Conservation (phyloP, 2,113 vertebrate genomes). For the Sphaerodactylus townsendi region DNA sequence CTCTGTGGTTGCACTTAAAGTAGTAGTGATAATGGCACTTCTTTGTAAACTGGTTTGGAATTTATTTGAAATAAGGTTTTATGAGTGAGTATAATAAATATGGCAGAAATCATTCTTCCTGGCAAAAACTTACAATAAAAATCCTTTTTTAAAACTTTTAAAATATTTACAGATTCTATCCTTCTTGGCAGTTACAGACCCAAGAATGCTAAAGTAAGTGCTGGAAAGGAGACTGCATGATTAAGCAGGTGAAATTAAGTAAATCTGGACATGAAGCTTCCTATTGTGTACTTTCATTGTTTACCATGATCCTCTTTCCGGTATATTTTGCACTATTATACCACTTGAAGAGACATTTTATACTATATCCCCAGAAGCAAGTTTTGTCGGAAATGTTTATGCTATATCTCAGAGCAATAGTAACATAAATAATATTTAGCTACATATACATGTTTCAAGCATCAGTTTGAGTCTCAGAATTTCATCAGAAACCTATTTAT, state of each 20-base stretch:
- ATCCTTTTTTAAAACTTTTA: constrained; percentile 5
- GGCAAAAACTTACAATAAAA: constrained; percentile 3
- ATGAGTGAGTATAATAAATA: constrained; percentile 17
- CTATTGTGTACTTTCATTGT: neutral
- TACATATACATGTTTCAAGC: too few relatives aligned
- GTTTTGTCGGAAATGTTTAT: too few relatives aligned
- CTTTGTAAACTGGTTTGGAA: constrained; percentile 2
- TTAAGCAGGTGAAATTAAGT: too few relatives aligned
- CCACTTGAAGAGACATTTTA: too few relatives aligned
- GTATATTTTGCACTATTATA: neutral
- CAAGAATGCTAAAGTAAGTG: constrained; percentile 77
- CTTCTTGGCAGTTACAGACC: constrained; percentile 77
- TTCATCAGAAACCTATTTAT: too few relatives aligned
- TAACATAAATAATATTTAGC: too few relatives aligned
- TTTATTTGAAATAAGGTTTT: constrained; percentile 5
- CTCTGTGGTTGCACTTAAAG: neutral
- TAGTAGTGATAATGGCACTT: neutral
- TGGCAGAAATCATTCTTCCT: neutral
- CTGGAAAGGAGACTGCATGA: neutral
- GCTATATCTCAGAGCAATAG: too few relatives aligned
- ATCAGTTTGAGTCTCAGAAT: too few relatives aligned
- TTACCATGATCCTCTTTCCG: neutral
- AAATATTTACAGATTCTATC: constrained; percentile 77
- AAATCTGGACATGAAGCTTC: neutral
- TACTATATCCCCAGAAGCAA: too few relatives aligned